Evolutionary conservation across 2,113 vertebrate genomes (phyloP), one percentile per base, ranked within the genome.

Genomic region (Pomatorhinus ruficollis): DNA sequence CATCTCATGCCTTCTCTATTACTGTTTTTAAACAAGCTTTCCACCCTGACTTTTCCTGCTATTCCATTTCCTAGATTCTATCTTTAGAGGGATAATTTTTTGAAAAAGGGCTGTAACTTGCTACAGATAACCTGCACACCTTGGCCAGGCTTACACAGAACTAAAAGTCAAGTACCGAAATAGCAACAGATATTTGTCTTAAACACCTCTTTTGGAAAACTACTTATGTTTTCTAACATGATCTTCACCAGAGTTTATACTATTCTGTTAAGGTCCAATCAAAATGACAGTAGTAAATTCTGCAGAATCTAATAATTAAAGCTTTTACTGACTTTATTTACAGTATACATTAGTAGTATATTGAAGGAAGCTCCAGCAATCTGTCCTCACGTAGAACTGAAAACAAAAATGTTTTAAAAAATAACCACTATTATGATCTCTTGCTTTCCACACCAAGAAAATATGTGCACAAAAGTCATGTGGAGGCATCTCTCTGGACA

Each of bases 401-500:
- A 75, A 59, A 44, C 8, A 74, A 44, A 50, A 21, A 23, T 5
- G 4, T 42, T 52, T 69, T 35, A 4, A 56, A 79, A 75, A 59
- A 50, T 6, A 57, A 30, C 31, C 30, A n/a, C 15, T 45, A 23
- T 5, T 27, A 18, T 10, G 8, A 57, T 23, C 10, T 44, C 47
- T 84, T 49, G 6, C 15, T 90, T 78, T 94, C 42, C 42, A 84
- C 28, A n/a, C 42, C 74, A 78, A 54, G 77, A 57, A 69, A 39
- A 60, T 0, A 3, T 4, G 15, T 3, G 47, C n/a, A 54, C 13
- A 17, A 4, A 53, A 69, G 49, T 52, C 59, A 56, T 0, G 0
- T 9, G 20, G 31, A 11, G 12, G 7, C 16, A 47, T 53, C 84
- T 72, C 49, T 77, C 45, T n/a, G 20, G 22, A 37, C 16, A n/a